Evolutionary conservation across 2,888 invertebrate genomes (phyloP).

Genomic region (Conistra vaccinii): DNA sequence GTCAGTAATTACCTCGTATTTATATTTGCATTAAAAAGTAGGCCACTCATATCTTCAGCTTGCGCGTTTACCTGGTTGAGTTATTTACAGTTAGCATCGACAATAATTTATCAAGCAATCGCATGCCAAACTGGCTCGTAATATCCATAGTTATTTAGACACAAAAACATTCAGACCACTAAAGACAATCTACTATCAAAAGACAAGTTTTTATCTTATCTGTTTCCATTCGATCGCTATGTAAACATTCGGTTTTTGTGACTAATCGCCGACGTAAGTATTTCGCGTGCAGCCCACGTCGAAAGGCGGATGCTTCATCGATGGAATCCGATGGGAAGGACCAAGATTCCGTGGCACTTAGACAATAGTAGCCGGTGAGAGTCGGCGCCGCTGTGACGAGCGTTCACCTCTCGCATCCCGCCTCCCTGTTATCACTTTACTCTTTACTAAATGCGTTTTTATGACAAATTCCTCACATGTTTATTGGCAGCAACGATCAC

Average conservation of each 20-base stretch:
- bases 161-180: slow-evolving; percentile 62
- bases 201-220: slow-evolving; percentile 82
- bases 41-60: slow-evolving; percentile 65
- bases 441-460: slow-evolving; percentile 66
- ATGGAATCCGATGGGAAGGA: slow-evolving; percentile 89
- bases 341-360: slow-evolving; percentile 90
- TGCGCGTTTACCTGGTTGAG: slow-evolving; percentile 65
- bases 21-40: slow-evolving; percentile 72
- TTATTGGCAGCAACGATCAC: slow-evolving; percentile 80
- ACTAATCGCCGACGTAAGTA: slow-evolving; percentile 75
- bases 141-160: slow-evolving; percentile 71
- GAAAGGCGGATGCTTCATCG: slow-evolving; percentile 85
- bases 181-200: slow-evolving; percentile 64
- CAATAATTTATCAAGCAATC: slow-evolving; percentile 77
- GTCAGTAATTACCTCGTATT: slow-evolving; percentile 59
- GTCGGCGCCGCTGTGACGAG: slow-evolving; percentile 89
- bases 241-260: slow-evolving; percentile 80
- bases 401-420: slow-evolving; percentile 89
- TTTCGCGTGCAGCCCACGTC: slow-evolving; percentile 86
- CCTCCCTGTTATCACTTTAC: slow-evolving; percentile 79
- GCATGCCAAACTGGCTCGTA: slow-evolving; percentile 67
- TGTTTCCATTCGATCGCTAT: slow-evolving; percentile 76
- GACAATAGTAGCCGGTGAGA: slow-evolving; percentile 90
- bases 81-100: slow-evolving; percentile 79
- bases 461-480: slow-evolving; percentile 76